Conservation (phyloP, 2,113 vertebrate species). For the Xenopus borealis region DNA sequence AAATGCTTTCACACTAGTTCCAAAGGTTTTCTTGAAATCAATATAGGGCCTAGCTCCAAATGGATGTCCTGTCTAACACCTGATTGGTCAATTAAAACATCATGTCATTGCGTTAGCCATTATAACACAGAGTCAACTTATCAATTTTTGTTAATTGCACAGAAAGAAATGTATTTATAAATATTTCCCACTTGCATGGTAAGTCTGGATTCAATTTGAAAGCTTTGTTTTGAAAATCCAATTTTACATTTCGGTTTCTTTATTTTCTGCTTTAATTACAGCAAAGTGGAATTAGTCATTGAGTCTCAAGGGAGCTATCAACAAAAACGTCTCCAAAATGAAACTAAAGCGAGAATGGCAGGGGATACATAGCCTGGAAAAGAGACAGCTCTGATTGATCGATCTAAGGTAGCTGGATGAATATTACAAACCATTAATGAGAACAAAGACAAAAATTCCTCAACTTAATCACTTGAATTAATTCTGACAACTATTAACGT, state of each 20-base stretch:
- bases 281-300: constrained; percentile 86
- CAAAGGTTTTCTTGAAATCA: too few species aligned
- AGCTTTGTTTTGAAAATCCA: constrained; percentile 83
- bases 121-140: too few species aligned
- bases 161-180: constrained; percentile 76
- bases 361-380: constrained; percentile 54
- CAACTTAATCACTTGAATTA: constrained; percentile 65
- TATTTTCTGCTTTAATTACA: constrained; percentile 83
- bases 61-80: too few species aligned
- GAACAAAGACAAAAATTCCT: constrained; percentile 45
- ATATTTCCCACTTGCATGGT: constrained; percentile 74
- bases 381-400: constrained; percentile 54
- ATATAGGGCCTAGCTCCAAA: too few species aligned
- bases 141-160: too few species aligned
- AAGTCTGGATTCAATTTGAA: constrained; percentile 79
- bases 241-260: constrained; percentile 76
- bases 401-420: constrained; percentile 55
- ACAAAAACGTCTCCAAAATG: constrained; percentile 71
- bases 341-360: constrained; percentile 68
- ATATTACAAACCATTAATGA: constrained; percentile 43
- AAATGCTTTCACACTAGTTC: too few species aligned
- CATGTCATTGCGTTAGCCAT: too few species aligned
- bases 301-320: constrained; percentile 63
- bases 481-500: constrained; percentile 47
- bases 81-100: too few species aligned